Evolutionary conservation across 2,797 vertebrate genomes (phyloP).

Genomic region (Silurus aristotelis): DNA sequence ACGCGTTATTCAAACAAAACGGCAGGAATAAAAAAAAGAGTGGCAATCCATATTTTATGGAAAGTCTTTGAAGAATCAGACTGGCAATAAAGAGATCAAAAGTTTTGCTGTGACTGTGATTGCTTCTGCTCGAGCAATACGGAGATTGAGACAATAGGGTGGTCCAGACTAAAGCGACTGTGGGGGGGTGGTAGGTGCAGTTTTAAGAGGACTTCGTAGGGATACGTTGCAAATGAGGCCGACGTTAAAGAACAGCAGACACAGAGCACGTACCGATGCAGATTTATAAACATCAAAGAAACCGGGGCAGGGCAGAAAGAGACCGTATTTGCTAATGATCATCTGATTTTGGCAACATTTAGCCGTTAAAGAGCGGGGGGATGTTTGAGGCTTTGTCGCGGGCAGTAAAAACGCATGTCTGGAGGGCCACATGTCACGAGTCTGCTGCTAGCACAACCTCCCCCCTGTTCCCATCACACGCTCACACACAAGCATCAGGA

Average conservation of each 20-base stretch:
- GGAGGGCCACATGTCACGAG: conserved; percentile 58
- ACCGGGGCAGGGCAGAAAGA: conserved; percentile 35
- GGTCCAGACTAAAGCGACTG: conserved; percentile 58
- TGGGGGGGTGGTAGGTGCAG: not conserved
- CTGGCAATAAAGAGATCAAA: conserved; percentile 73
- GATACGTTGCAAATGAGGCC: conserved; percentile 64
- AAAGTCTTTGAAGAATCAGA: conserved; percentile 68
- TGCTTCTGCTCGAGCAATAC: conserved; percentile 56
- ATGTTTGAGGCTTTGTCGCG: conserved; percentile 72
- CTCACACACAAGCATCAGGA: conserved; percentile 1
- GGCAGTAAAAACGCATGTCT: conserved; percentile 70
- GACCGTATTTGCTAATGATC: conserved; percentile 69
- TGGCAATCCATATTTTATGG: conserved; percentile 69
- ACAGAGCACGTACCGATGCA: conserved; percentile 54
- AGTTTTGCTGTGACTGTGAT: conserved; percentile 41
- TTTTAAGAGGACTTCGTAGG: conserved; percentile 39
- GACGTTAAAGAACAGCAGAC: conserved; percentile 69
- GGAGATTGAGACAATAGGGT: conserved; percentile 63
- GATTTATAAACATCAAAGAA: conserved; percentile 77
- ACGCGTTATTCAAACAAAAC: conserved; percentile 25
- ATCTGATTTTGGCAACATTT: conserved; percentile 62
- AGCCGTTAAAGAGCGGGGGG: conserved; percentile 64
- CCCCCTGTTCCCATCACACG: not conserved
- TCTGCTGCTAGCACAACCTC: conserved; percentile 34
- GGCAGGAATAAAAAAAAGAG: conserved; percentile 43